These are phyloP conservation scores for Muscidifurax raptorellus DNA, from an alignment of 1,140 invertebrate species.

Conservation along the genomic window DNA sequence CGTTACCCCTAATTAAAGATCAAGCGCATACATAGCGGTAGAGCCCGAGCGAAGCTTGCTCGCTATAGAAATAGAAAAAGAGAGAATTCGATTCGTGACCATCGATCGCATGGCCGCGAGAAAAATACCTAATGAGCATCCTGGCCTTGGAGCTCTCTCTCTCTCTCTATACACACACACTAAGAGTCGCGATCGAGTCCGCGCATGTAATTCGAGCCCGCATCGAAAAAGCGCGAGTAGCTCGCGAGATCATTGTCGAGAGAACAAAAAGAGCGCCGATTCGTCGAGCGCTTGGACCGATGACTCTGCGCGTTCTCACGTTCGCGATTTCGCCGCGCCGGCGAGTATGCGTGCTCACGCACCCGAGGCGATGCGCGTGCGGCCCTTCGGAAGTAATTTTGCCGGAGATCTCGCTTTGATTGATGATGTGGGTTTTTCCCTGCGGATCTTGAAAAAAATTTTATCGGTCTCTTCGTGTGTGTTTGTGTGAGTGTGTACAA, in stretches of 20 bases:
- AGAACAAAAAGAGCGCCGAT: neutral
- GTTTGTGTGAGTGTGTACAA: no score
- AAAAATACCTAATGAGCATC: conserved; percentile 44
- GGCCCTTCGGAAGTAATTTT: conserved; percentile 3
- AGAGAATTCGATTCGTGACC: conserved; percentile 46
- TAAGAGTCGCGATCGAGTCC: neutral
- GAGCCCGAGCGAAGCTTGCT: neutral
- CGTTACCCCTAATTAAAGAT: conserved; percentile 46
- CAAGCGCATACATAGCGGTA: conserved; percentile 21
- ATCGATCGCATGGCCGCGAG: conserved; percentile 34
- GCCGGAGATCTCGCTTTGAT: neutral
- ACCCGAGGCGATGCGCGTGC: conserved; percentile 6
- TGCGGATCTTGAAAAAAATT: no score
- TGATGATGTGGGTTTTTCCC: neutral
- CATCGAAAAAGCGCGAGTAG: conserved; percentile 28
- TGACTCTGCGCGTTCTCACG: conserved; percentile 21
- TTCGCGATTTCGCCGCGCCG: conserved; percentile 1
- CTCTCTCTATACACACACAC: no score
- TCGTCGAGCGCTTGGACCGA: neutral
- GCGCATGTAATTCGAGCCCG: neutral
- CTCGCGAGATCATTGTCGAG: conserved; percentile 31
- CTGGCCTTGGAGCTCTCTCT: conserved; percentile 32
- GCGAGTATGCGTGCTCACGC: neutral
- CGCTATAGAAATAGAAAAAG: conserved; percentile 41
- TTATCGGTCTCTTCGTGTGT: no score